Percentiles rank a stretch among this genome's conserved stretches.
phyloP scores from a whole-genome alignment of 2,888 invertebrate species.

The Cheilosia pagana region DNA sequence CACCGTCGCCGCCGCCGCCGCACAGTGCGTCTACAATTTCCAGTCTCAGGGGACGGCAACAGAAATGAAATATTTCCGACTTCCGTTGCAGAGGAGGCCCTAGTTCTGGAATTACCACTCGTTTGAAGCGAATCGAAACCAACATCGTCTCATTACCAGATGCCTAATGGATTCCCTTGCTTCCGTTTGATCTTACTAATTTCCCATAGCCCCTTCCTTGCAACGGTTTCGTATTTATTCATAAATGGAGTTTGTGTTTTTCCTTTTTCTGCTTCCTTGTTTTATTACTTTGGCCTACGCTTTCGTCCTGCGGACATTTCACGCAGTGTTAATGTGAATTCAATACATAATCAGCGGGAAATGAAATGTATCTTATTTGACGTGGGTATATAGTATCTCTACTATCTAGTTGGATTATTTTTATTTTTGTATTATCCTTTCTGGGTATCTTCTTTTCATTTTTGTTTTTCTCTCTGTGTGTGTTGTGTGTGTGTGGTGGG shows the following conservation, averaged over 20 bases:
- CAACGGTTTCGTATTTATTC: constrained; percentile 54
- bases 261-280: background rate
- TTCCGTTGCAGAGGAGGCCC: constrained; percentile 25
- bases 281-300: constrained; percentile 26
- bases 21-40: background rate
- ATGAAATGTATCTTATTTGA: constrained; percentile 26
- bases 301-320: constrained; percentile 18
- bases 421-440: background rate
- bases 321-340: constrained; percentile 48
- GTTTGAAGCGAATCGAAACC: constrained; percentile 18
- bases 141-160: constrained; percentile 47
- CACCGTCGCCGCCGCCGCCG: background rate
- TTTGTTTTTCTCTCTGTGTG: constrained; percentile 5
- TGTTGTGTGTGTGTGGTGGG: background rate
- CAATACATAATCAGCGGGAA: constrained; percentile 52
- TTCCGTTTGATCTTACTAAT: constrained; percentile 62
- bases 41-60: constrained; percentile 25
- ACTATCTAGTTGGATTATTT: constrained; percentile 28
- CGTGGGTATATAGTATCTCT: background rate
- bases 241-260: constrained; percentile 30
- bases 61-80: constrained; percentile 55
- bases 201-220: constrained; percentile 29
- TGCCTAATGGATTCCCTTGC: constrained; percentile 59
- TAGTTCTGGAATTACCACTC: constrained; percentile 8
- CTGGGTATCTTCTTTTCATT: constrained; percentile 2